Evolutionary conservation across 2,888 invertebrate genomes (phyloP), one percentile per base, ranked within the genome.

Genomic region (Dicyrtomina minuta): DNA sequence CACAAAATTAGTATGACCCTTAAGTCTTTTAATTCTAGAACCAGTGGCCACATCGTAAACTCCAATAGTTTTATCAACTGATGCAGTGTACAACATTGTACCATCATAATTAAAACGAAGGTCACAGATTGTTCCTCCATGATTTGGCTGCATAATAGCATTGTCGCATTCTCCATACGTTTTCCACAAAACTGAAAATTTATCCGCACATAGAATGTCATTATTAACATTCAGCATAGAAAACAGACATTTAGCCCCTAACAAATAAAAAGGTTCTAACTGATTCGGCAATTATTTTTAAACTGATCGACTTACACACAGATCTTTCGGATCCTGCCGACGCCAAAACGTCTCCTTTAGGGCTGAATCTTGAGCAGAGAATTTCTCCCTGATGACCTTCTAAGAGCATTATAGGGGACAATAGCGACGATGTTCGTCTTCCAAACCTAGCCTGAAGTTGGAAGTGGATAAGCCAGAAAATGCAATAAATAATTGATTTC

Each of bases 81-180:
- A 92, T 66, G 95, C 92, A 0, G 96, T 90, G 82, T 92, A 93
- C 46, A 98, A 84, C 75, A 90, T 88, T n/a, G 87, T 84, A 0
- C 93, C 94, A 72, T 80, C 79, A 49, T 73, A 75, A 49, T 76
- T 77, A 43, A 77, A 77, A 6, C 73, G 68, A 0, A 77, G 73
- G 33, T 75, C 77, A 55, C 75, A 73, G 24, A 78, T 75, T 13
- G 76, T 78, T 1, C 98, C 99, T 0, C 91, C 92, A 83, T 99
- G 99, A 0, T 97, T 97, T 20, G 88, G 88, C 88, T 99, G 88
- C 22, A 91, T 89, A 79, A 93, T 91, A 75, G 96, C 89, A 82
- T 99, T 99, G 80, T 98, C 96, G 83, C 99, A 99, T 81, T 99
- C 96, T 0, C 95, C 98, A 80, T 95, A 96, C 0, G 96, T 95